Percentiles rank a stretch among this genome's conserved stretches.
Conservation (phyloP, 2,113 vertebrate species). For the Pungitius pungitius region DNA sequence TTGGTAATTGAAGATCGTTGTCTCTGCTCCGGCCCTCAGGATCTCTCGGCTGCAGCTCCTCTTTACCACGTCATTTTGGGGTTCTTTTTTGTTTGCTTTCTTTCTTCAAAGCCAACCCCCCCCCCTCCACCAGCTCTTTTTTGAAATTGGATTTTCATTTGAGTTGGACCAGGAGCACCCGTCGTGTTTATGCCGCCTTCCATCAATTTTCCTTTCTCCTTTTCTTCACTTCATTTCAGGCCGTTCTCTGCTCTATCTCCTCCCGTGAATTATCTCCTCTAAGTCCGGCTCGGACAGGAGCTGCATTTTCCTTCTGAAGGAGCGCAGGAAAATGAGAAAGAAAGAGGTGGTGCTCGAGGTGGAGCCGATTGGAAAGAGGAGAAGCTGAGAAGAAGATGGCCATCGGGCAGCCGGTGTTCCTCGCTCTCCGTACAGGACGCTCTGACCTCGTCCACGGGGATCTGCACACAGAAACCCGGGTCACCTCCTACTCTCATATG, state of each 20-base stretch:
- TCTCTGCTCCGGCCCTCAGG: conserved; percentile 78
- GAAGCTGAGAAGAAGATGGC: conserved; percentile 40
- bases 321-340: conserved; percentile 11
- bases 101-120: conserved; percentile 37
- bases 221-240: conserved; percentile 49
- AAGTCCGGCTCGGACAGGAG: conserved; percentile 48
- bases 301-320: conserved; percentile 59
- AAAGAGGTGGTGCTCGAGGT: conserved; percentile 4
- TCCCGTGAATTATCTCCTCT: conserved; percentile 65
- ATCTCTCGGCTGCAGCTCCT: conserved; percentile 70
- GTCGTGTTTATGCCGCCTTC: conserved; percentile 68
- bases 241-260: conserved; percentile 58
- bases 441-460: conserved; percentile 9
- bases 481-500: too few relatives aligned
- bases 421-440: conserved; percentile 13
- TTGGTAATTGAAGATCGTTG: conserved; percentile 86
- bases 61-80: conserved; percentile 62
- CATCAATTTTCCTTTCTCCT: conserved; percentile 64
- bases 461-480: background rate
- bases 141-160: conserved; percentile 82
- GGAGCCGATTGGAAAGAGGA: conserved; percentile 4
- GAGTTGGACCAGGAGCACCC: conserved; percentile 62
- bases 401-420: conserved; percentile 45
- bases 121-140: conserved; percentile 60
- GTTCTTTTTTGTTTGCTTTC: conserved; percentile 58